A percentile compares a stretch with the other conserved stretches of the same genome.
phyloP scores from a whole-genome alignment of 92 coral and sea anemone species.

The Phenganax subtilis region DNA sequence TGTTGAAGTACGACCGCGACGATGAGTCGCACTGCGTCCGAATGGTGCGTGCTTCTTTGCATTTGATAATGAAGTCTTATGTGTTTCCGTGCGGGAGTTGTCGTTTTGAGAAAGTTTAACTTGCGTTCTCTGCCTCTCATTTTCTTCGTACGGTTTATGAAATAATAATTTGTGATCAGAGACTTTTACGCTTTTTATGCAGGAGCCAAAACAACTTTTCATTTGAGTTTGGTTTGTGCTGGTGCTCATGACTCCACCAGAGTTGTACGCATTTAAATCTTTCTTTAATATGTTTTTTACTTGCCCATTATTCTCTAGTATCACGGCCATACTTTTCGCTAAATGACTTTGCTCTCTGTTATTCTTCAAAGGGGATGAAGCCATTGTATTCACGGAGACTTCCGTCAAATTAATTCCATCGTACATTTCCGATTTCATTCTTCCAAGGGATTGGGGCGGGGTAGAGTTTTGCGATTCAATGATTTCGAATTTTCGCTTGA shows the following conservation, averaged over 20 bases:
- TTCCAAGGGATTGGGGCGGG: background rate
- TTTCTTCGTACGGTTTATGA: background rate
- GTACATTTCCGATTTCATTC: background rate
- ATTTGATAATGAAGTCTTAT: too few species aligned
- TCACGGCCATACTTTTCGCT: background rate
- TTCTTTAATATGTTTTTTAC: background rate
- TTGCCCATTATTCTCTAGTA: background rate
- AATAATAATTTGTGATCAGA: constrained; percentile 1
- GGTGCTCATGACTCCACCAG: background rate
- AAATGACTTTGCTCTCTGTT: background rate
- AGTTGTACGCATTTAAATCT: background rate
- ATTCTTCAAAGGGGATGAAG: background rate
- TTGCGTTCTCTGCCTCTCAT: background rate
- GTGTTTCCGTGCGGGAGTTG: background rate
- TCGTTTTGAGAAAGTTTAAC: background rate
- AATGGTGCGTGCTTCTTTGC: background rate
- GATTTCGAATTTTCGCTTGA: constrained; percentile 12
- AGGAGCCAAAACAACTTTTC: background rate
- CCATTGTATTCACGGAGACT: background rate
- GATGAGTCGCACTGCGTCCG: constrained; percentile 3
- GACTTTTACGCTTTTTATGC: background rate
- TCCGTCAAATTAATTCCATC: background rate
- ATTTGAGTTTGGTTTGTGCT: background rate
- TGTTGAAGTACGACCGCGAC: background rate
- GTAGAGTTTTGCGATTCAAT: background rate